Evolutionary conservation across 37 sponge, comb jelly and placozoan genomes (phyloP).

Genomic region (Ianthella basta): DNA sequence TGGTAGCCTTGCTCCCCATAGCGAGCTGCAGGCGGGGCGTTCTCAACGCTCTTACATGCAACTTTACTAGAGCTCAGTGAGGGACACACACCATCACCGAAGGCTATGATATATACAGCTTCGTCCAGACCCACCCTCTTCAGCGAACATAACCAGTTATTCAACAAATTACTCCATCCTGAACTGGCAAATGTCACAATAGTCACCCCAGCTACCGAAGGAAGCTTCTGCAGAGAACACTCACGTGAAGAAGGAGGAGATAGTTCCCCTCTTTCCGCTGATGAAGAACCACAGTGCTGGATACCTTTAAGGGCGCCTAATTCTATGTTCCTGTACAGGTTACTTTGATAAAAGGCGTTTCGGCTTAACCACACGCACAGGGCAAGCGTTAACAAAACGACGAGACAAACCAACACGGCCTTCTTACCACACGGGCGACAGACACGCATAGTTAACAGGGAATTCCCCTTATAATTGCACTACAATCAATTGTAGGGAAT

Average conservation of each 20-base stretch:
- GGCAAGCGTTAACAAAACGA: no score
- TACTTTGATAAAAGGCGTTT: background rate
- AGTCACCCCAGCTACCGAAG: background rate
- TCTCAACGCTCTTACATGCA: background rate
- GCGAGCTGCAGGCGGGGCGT: background rate
- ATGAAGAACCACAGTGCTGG: background rate
- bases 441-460: no score
- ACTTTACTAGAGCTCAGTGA: background rate
- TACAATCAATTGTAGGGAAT: no score
- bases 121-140: background rate
- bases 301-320: background rate
- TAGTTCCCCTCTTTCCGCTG: background rate
- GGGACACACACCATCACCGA: background rate
- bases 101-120: background rate
- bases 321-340: slow-evolving; percentile 5
- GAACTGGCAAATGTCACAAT: slow-evolving; percentile 3
- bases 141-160: slow-evolving; percentile 15
- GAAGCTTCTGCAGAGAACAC: background rate
- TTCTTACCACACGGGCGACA: no score
- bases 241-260: background rate
- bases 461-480: no score
- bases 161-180: background rate
- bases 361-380: no score
- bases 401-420: no score
- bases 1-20: slow-evolving; percentile 2